Base-by-base conservation (phyloP, 1,140 invertebrate genomes). In the Centruroides vittatus region DNA sequence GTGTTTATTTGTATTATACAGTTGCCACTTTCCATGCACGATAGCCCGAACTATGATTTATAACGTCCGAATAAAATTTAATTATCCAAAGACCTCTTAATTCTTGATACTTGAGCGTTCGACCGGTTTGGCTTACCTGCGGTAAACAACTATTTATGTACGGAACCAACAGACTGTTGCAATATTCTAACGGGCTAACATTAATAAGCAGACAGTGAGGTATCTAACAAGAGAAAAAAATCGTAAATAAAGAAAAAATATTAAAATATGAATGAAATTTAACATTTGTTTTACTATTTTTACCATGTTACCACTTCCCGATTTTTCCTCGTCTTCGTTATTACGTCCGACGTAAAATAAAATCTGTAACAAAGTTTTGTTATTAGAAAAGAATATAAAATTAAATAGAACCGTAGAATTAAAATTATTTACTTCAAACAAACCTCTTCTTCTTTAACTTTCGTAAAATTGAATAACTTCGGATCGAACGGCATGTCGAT, bases 161-260 rank as follows among this genome's bases (percentile, higher is more conserved):
- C 8, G 84, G 82, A 47, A 86, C 73, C 8, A 87, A 67, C 49
- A 88, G 74, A 63, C 78, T 79, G 72, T 88, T 83, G 48, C 81
- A 78, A 63, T 73, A 76, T 64, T 82, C 81, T 65, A 87, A 74
- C 3, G 86, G 86, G 69, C 85, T 87, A 4, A 81, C 78, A 76
- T 88, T 88, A 46, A 84, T 78, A 41, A 83, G 67, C 59, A 73
- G 58, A 35, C 58, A 56, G 58, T 66, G 57, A 78, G 64, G 53
- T 68, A 62, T 65, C 23, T 52, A 36, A 34, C 59, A 47, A 54
- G n/a, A 59, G 59, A 36, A 58, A 55, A 52, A 49, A 58, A 48
- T 50, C 48, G n/a, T 56, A 23, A 23, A 23, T 23, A 23, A 23
- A 23, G 23, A 23, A 23, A 23, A 23, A 23, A 23, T 23, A 23